A percentile compares a stretch with the other conserved stretches of the same genome.
Evolutionary conservation across 2,797 vertebrate genomes (phyloP).

Genomic region (Hypotaenidia philippensis): DNA sequence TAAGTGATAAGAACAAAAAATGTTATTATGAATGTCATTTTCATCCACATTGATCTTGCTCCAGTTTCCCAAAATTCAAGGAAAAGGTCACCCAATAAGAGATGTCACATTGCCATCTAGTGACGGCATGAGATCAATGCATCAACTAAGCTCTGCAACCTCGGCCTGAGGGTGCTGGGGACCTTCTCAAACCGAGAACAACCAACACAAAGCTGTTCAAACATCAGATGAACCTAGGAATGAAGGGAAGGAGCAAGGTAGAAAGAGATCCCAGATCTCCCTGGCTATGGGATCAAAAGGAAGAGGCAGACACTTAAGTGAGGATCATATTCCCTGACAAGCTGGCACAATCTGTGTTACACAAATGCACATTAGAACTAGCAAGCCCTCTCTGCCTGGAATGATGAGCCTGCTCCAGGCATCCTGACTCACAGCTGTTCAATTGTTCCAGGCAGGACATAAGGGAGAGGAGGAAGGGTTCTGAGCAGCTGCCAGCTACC

Average conservation of each 20-base stretch:
- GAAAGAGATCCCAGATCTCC: background rate
- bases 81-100: background rate
- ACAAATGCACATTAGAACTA: background rate
- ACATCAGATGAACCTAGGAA: background rate
- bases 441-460: background rate
- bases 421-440: background rate
- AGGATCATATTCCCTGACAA: background rate
- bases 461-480: background rate
- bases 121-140: background rate
- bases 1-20: background rate
- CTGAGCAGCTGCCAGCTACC: background rate
- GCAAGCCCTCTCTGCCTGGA: background rate
- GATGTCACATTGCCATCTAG: conserved; percentile 66
- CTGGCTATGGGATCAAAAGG: background rate
- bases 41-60: background rate
- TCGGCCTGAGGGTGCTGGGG: background rate
- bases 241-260: background rate
- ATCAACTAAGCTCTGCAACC: background rate
- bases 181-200: rapidly evolving
- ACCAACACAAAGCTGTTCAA: background rate
- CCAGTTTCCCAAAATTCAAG: background rate
- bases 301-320: background rate
- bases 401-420: background rate
- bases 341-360: background rate
- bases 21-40: no score